Percentiles rank a stretch among this genome's conserved stretches.
Evolutionary conservation across 2,113 vertebrate genomes (phyloP).

Genomic region (Monopterus albus): DNA sequence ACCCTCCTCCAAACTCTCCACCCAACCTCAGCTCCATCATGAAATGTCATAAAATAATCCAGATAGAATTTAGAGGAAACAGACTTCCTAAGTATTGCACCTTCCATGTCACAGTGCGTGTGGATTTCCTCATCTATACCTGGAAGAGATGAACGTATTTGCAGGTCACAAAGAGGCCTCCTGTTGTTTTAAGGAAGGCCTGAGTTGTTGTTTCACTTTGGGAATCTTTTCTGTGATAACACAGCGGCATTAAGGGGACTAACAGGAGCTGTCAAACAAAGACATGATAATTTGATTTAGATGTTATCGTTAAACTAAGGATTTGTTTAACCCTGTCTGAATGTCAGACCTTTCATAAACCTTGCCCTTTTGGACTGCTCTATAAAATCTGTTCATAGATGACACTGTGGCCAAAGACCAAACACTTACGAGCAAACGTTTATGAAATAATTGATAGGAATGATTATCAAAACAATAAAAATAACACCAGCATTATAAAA

Average conservation of each 20-base stretch:
- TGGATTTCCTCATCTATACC: slow-evolving; percentile 38
- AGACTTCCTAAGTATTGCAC: no score
- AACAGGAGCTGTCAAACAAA: slow-evolving; percentile 9
- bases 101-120: slow-evolving; percentile 8
- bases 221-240: slow-evolving; percentile 11
- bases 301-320: slow-evolving; percentile 17
- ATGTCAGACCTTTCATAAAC: neutral
- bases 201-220: slow-evolving; percentile 35
- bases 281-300: slow-evolving; percentile 19
- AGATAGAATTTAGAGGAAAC: slow-evolving; percentile 21
- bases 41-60: slow-evolving; percentile 48
- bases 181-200: slow-evolving; percentile 32
- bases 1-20: slow-evolving; percentile 31
- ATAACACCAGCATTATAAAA: neutral
- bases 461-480: neutral
- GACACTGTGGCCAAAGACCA: neutral
- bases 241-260: slow-evolving; percentile 4
- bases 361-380: neutral
- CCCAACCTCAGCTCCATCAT: slow-evolving; percentile 41
- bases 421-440: neutral
- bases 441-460: neutral
- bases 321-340: slow-evolving; percentile 40
- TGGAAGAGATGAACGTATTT: slow-evolving; percentile 44
- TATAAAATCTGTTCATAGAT: neutral
- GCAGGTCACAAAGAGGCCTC: slow-evolving; percentile 33